phyloP scores from a whole-genome alignment of 2,113 vertebrate genomes.

The Pipra filicauda region DNA sequence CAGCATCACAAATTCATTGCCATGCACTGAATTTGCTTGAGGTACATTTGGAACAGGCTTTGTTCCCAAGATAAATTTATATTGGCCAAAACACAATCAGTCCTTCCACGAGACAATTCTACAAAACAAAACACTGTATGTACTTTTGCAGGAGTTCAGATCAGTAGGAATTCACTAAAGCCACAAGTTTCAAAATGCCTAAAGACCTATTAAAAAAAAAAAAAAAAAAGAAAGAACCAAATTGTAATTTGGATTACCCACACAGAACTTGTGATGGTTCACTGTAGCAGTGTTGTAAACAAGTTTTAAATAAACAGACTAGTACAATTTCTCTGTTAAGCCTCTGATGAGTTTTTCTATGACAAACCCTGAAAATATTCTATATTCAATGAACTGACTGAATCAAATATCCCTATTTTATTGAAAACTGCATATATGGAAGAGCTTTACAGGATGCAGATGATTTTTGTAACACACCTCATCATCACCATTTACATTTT shows the following conservation, averaged over 20 bases:
- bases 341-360: neutral
- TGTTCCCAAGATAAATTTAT: neutral
- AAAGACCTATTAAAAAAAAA: neutral
- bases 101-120: neutral
- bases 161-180: neutral
- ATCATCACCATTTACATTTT: neutral
- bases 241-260: neutral
- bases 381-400: neutral
- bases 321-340: neutral
- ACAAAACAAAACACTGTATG: neutral
- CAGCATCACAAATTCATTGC: neutral
- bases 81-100: neutral
- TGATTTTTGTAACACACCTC: neutral
- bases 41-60: neutral
- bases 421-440: neutral
- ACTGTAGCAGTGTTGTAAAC: neutral
- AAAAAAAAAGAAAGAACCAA: neutral
- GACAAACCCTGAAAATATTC: neutral
- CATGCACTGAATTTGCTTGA: rapidly evolving
- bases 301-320: neutral
- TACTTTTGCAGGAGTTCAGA: neutral
- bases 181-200: neutral
- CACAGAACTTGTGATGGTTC: neutral
- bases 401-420: neutral
- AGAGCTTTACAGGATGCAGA: neutral